phyloP scores from a whole-genome alignment of 2,797 vertebrate genomes.

The Gallinago stenura region DNA sequence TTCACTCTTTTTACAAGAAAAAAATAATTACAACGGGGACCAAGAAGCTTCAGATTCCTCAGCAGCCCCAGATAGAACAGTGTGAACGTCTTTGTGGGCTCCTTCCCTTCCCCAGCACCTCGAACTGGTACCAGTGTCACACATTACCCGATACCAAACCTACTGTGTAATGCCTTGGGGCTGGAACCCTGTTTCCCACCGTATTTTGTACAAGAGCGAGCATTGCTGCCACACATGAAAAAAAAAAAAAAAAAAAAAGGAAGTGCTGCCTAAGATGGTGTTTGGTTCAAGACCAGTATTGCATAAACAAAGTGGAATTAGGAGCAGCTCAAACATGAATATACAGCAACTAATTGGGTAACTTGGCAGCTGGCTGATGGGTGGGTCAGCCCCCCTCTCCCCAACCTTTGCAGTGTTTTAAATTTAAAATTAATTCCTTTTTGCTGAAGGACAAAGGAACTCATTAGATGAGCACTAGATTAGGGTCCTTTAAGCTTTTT shows the following conservation, averaged over 20 bases:
- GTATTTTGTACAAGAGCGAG: background rate
- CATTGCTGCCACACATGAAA: background rate
- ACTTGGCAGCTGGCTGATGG: background rate
- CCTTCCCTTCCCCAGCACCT: background rate
- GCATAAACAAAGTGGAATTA: background rate
- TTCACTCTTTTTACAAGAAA: background rate
- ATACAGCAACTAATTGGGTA: background rate
- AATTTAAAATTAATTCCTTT: conserved; percentile 14
- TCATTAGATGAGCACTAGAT: background rate
- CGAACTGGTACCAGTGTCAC: background rate
- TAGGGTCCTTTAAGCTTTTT: conserved; percentile 3
- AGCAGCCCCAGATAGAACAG: background rate
- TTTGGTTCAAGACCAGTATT: background rate
- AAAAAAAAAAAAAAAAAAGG: background rate
- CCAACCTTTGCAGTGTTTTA: background rate
- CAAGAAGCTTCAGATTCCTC: background rate
- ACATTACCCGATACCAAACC: background rate
- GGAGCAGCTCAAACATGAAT: background rate
- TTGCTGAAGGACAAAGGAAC: conserved; percentile 34
- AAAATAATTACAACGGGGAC: background rate
- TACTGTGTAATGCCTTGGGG: background rate
- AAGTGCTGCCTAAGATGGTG: background rate
- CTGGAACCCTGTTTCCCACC: background rate
- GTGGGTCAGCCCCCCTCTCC: background rate
- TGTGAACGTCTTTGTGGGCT: background rate